phyloP scores from a whole-genome alignment of 2,888 invertebrate species.

The Odontothrips loti region DNA sequence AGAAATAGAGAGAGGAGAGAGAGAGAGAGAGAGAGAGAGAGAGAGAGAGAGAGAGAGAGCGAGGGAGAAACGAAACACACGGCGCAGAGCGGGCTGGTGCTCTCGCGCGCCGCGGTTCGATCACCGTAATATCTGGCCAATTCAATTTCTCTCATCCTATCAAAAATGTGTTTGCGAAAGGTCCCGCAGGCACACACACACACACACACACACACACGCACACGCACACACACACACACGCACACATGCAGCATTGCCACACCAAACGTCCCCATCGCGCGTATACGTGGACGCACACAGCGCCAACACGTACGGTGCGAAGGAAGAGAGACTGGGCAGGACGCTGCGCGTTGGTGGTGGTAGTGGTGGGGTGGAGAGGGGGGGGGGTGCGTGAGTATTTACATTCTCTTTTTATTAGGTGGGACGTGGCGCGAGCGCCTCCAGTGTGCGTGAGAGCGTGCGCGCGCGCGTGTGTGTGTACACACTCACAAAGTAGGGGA shows the following conservation, averaged over 20 bases:
- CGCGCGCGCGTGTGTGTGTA: background rate
- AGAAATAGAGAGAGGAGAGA: too few relatives aligned
- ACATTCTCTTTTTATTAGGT: constrained; percentile 25
- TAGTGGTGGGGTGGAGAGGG: background rate
- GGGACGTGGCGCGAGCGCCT: background rate
- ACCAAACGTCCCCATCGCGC: background rate
- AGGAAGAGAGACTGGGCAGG: background rate
- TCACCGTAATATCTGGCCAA: constrained; percentile 20
- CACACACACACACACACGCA: too few relatives aligned
- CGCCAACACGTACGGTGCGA: background rate
- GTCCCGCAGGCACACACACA: background rate
- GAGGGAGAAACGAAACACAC: too few relatives aligned
- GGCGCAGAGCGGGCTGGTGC: too few relatives aligned
- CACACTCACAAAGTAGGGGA: background rate
- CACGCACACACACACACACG: too few relatives aligned
- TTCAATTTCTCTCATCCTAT: constrained; percentile 25
- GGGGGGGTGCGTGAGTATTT: background rate
- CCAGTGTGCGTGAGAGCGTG: background rate
- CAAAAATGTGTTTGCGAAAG: constrained; percentile 21
- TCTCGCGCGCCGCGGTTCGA: background rate
- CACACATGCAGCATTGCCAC: too few relatives aligned
- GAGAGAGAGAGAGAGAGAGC: too few relatives aligned
- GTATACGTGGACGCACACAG: background rate
- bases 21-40: too few relatives aligned
- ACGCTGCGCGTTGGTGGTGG: background rate